Percentiles rank a stretch among this genome's conserved stretches.
Evolutionary conservation across 2,888 invertebrate species (phyloP).

Genomic region (Listrodromus nycthemerus): DNA sequence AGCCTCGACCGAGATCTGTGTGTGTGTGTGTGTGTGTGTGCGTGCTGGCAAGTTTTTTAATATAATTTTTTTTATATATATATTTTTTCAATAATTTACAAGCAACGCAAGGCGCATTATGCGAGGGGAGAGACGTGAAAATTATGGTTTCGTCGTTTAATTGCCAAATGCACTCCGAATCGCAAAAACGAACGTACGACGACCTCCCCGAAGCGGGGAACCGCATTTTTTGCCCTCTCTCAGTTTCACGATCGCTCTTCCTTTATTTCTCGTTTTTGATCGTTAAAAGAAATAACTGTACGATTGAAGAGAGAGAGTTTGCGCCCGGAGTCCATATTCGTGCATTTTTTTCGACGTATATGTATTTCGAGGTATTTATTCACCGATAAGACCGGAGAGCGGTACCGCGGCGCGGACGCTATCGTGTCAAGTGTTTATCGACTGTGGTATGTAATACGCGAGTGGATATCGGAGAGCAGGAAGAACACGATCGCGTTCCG

Average conservation of each 20-base stretch:
- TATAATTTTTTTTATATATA: background rate
- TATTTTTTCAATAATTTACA: conserved; percentile 1
- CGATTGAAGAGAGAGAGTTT: background rate
- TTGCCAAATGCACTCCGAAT: conserved; percentile 73
- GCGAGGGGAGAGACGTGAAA: background rate
- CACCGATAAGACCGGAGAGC: conserved; percentile 66
- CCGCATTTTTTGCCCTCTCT: conserved; percentile 43
- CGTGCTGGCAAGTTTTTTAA: conserved; percentile 3
- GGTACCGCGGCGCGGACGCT: background rate
- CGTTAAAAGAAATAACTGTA: conserved; percentile 20
- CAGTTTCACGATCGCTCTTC: conserved; percentile 45
- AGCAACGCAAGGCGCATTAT: background rate
- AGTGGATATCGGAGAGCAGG: conserved; percentile 23
- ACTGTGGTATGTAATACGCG: conserved; percentile 1
- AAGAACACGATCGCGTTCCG: background rate
- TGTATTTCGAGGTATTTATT: conserved; percentile 20
- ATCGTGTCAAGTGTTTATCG: conserved; percentile 36
- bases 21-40: conserved; percentile 45
- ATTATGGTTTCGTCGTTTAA: conserved; percentile 66
- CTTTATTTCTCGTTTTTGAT: conserved; percentile 20
- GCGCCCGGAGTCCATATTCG: background rate
- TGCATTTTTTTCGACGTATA: background rate
- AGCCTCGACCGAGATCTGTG: conserved; percentile 60
- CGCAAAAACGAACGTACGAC: conserved; percentile 70
- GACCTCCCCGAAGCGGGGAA: conserved; percentile 60